Conservation (phyloP, 2,113 vertebrate genomes). For the Epinephelus fuscoguttatus region DNA sequence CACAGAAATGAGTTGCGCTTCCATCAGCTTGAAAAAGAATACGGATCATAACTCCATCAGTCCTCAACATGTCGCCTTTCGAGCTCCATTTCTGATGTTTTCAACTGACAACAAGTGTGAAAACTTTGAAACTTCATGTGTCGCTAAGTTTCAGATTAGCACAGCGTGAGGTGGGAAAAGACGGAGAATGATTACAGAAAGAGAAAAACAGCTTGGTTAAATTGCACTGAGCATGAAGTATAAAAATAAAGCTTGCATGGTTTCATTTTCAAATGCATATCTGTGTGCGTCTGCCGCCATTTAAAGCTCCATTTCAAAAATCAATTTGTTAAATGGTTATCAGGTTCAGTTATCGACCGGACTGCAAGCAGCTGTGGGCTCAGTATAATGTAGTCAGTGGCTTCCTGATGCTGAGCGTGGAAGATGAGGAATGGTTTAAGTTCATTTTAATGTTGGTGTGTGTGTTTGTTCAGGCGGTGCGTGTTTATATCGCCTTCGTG, state of each 20-base stretch:
- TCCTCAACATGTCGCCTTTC: background rate
- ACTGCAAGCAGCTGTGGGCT: conserved; percentile 42
- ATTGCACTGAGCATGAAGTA: conserved; percentile 7
- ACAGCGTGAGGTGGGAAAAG: background rate
- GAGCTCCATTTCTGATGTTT: background rate
- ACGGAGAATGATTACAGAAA: background rate
- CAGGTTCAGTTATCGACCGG: conserved; percentile 72
- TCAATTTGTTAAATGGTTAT: conserved; percentile 76
- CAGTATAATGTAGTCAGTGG: conserved; percentile 44
- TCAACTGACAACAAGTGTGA: background rate
- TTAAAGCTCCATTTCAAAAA: conserved; percentile 70
- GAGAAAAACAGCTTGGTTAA: background rate
- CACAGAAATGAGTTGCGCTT: conserved; percentile 20
- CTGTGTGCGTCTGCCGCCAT: conserved; percentile 36
- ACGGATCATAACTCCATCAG: background rate
- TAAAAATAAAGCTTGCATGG: background rate
- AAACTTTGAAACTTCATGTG: background rate
- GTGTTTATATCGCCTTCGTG: conserved; percentile 40
- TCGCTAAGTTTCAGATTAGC: conserved; percentile 2
- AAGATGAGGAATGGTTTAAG: conserved; percentile 48
- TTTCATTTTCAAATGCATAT: conserved; percentile 36
- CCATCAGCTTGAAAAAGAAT: conserved; percentile 14
- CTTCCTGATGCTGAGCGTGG: conserved; percentile 36
- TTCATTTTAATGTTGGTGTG: conserved; percentile 27
- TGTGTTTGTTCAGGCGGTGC: background rate